These are phyloP conservation scores for Amblyopsis hoosieri DNA, from an alignment of 2,797 vertebrate genomes.

Conservation along the genomic window DNA sequence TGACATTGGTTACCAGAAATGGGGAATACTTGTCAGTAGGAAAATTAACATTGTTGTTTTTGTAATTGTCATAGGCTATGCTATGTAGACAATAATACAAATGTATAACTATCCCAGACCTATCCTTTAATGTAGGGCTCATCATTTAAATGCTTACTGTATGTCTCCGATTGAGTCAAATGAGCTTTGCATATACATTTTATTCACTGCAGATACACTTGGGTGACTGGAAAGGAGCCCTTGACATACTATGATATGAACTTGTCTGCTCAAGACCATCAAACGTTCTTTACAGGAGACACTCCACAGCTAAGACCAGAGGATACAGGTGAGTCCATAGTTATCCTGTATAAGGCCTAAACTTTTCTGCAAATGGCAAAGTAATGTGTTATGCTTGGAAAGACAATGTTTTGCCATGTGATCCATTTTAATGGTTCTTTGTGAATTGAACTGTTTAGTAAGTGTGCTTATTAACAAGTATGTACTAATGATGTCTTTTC, in stretches of 20 bases:
- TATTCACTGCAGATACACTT: conserved; percentile 85
- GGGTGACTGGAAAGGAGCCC: conserved; percentile 98
- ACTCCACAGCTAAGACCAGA: conserved; percentile 91
- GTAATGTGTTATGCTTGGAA: background rate
- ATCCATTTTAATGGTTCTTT: background rate
- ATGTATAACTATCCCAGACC: too few relatives aligned
- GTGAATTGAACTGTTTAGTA: background rate
- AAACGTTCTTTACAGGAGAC: conserved; percentile 97
- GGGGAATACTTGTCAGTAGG: too few relatives aligned
- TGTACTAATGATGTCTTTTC: conserved; percentile 40
- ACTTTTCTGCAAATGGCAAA: background rate
- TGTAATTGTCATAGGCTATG: too few relatives aligned
- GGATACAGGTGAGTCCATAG: conserved; percentile 84
- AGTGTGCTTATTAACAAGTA: conserved; percentile 2
- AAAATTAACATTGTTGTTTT: too few relatives aligned
- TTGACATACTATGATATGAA: conserved; percentile 99
- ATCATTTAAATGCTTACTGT: too few relatives aligned
- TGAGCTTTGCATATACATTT: too few relatives aligned
- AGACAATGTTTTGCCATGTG: background rate
- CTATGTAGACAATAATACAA: too few relatives aligned
- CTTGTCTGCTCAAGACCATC: conserved; percentile 97
- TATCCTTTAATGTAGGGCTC: too few relatives aligned
- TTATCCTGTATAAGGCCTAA: background rate
- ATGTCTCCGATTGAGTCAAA: too few relatives aligned
- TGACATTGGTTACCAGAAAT: too few relatives aligned